Conservation (phyloP, 2,888 invertebrate species). For the Tuta absoluta region DNA sequence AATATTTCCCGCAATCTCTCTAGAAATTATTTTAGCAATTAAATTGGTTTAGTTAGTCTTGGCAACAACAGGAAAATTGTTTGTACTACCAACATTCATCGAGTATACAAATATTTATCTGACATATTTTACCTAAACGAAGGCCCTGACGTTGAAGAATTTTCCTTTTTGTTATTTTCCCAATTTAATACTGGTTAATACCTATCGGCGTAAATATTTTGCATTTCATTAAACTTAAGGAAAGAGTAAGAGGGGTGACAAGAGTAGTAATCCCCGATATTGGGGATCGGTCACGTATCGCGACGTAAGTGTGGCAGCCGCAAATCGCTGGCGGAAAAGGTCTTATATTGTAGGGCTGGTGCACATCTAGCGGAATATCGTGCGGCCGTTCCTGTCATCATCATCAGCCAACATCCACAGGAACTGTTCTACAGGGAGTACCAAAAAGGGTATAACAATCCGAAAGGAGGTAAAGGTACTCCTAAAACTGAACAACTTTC, state of each 20-base stretch:
- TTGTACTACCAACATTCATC: background rate
- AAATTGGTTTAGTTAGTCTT: background rate
- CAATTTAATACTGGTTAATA: background rate
- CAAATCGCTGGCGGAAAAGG: background rate
- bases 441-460: too few relatives aligned
- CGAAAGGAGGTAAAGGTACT: too few relatives aligned
- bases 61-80: background rate
- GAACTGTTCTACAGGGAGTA: too few relatives aligned
- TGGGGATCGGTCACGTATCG: slow-evolving; percentile 50
- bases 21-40: too few relatives aligned
- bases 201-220: slow-evolving; percentile 16
- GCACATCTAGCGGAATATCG: too few relatives aligned
- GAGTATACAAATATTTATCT: background rate
- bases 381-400: too few relatives aligned
- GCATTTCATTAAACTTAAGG: slow-evolving; percentile 28
- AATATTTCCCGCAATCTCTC: too few relatives aligned
- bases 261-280: slow-evolving; percentile 41
- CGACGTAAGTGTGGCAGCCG: slow-evolving; percentile 28
- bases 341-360: background rate
- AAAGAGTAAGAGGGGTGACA: slow-evolving; percentile 29
- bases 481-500: too few relatives aligned
- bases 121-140: background rate
- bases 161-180: background rate
- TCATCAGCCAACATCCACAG: too few relatives aligned
- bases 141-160: background rate